A percentile compares a stretch with the other conserved stretches of the same genome.
phyloP scores from a whole-genome alignment of 2,888 invertebrate genomes.

The Psylliodes chrysocephalus region DNA sequence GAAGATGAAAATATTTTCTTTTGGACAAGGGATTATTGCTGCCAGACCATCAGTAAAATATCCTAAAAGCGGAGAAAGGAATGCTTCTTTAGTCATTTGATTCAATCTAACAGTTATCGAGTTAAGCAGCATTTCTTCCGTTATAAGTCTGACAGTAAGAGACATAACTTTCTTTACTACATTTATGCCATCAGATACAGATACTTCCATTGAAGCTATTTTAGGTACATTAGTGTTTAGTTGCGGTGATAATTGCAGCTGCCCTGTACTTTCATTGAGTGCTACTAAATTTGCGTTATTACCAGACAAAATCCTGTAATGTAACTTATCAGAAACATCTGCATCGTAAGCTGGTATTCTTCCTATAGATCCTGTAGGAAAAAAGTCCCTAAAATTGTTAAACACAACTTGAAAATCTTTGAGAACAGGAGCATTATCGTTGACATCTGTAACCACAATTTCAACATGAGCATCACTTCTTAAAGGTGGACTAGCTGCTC shows the following conservation, averaged over 20 bases:
- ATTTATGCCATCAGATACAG: slow-evolving; percentile 93
- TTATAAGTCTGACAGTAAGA: slow-evolving; percentile 88
- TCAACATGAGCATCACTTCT: slow-evolving; percentile 90
- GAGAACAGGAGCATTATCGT: slow-evolving; percentile 93
- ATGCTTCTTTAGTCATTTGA: slow-evolving; percentile 93
- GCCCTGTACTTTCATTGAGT: slow-evolving; percentile 84
- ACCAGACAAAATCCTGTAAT: slow-evolving; percentile 86
- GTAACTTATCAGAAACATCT: slow-evolving; percentile 88
- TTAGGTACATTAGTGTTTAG: slow-evolving; percentile 96
- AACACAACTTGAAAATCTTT: slow-evolving; percentile 92
- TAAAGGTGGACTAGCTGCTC: slow-evolving; percentile 91
- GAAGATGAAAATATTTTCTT: slow-evolving; percentile 92
- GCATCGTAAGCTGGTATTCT: slow-evolving; percentile 94
- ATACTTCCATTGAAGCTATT: slow-evolving; percentile 92
- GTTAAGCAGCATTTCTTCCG: slow-evolving; percentile 93
- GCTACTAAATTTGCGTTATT: slow-evolving; percentile 92
- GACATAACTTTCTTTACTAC: slow-evolving; percentile 94
- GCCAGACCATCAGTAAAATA: slow-evolving; percentile 92
- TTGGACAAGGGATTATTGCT: slow-evolving; percentile 90
- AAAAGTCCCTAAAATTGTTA: slow-evolving; percentile 94
- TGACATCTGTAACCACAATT: slow-evolving; percentile 90
- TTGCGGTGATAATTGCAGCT: slow-evolving; percentile 88
- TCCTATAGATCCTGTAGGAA: slow-evolving; percentile 92
- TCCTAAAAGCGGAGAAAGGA: slow-evolving; percentile 86
- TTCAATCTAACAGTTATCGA: slow-evolving; percentile 93